phyloP scores from a whole-genome alignment of 2,797 vertebrate species.

The Hyperoplus immaculatus region DNA sequence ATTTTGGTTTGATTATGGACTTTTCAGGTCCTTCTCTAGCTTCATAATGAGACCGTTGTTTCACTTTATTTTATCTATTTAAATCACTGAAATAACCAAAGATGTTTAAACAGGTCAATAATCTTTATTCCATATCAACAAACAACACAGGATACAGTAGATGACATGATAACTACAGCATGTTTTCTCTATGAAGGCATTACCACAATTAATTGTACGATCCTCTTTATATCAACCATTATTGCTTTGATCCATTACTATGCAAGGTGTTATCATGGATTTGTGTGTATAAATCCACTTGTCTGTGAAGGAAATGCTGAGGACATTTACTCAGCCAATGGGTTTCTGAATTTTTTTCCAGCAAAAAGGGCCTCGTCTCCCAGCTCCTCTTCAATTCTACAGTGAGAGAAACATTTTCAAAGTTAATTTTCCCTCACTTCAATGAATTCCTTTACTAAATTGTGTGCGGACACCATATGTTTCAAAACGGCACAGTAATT shows the following conservation, averaged over 20 bases:
- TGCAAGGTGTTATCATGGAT: conserved; percentile 1
- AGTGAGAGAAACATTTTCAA: neutral
- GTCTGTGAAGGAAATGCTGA: conserved; percentile 3
- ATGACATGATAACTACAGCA: conserved; percentile 1
- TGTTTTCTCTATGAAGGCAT: conserved; percentile 12
- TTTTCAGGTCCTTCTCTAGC: neutral
- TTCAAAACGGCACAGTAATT: neutral
- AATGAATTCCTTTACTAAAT: neutral
- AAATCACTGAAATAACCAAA: neutral
- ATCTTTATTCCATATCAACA: conserved; percentile 28
- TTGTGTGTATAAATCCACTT: conserved; percentile 14
- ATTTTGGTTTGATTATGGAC: neutral
- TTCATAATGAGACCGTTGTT: neutral
- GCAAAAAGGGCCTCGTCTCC: conserved; percentile 92
- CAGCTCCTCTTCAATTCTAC: conserved; percentile 97
- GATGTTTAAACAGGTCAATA: conserved; percentile 8
- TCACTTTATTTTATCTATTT: neutral
- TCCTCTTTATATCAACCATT: conserved; percentile 34
- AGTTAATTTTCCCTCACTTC: neutral
- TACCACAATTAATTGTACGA: neutral
- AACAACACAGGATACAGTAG: neutral
- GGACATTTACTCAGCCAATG: conserved; percentile 83
- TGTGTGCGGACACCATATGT: neutral
- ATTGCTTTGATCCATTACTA: neutral
- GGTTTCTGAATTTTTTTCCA: conserved; percentile 95